Base-by-base conservation (phyloP, 2,888 invertebrate genomes). In the Arrhopalites spinosus region DNA sequence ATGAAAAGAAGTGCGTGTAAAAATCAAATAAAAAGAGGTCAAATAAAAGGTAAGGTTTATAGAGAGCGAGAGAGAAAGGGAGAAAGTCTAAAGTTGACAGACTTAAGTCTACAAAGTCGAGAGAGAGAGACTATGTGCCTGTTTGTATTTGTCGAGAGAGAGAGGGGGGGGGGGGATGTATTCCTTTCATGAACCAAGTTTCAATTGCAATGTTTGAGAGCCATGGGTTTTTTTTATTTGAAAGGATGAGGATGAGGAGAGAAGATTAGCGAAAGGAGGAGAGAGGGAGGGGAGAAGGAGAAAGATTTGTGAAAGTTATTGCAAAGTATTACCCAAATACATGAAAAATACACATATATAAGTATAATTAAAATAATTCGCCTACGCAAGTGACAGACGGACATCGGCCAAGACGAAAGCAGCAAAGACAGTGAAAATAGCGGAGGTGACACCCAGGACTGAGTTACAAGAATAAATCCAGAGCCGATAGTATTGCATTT, bases 391-490 rank as follows among this genome's bases (percentile, higher is more conserved):
- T 80, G 90, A 81, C 15, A 86, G 83, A 74, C 85, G 84, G 66
- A 84, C 83, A 81, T 86, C 86, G 86, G 83, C 84, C 30, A 86
- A 83, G 78, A 86, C 85, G 82, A 85, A 85, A 61, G 85, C 90
- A 82, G 92, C 92, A 83, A 92, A 91, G 83, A 91, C 91, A 84
- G 91, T 90, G 86, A 93, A 93, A 78, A 92, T 92, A 83, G 93
- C 87, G 85, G 93, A 92, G 85, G 92, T 92, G 84, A 93, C 90
- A 87, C 94, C 88, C 86, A 94, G 89, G 84, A 93, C 93, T 87
- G 92, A 91, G 89, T 94, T 94, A 90, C 93, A 93, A 25, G 20
- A 92, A 89, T 94, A 94, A 86, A 94, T 94, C 94, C 94, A 94
- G 87, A 94, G 91, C 87, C 93, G 73, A 77, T 81, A 81, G 79